These are phyloP conservation scores for Radopholus similis DNA, from an alignment of 1,140 invertebrate species.

Conservation along the genomic window DNA sequence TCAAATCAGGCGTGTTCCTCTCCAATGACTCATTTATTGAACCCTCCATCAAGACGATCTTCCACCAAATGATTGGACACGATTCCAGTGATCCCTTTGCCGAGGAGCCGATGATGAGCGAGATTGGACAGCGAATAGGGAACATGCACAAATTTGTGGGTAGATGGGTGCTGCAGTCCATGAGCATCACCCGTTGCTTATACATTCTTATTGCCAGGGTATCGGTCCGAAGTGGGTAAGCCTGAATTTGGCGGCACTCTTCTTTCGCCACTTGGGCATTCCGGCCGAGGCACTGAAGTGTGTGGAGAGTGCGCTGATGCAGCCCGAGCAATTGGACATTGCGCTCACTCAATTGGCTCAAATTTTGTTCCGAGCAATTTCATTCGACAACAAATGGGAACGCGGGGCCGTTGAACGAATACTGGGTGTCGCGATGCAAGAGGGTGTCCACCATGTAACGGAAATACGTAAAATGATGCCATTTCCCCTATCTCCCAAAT, in stretches of 20 bases:
- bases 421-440: conserved; percentile 10
- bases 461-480: not conserved
- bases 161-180: not conserved
- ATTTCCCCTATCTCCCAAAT: not conserved
- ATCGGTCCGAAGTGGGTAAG: conserved; percentile 20
- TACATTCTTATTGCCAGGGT: not conserved
- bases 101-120: conserved; percentile 4
- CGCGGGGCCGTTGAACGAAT: conserved; percentile 2
- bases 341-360: conserved; percentile 19
- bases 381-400: not conserved
- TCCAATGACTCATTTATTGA: too few relatives aligned
- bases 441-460: conserved; percentile 1
- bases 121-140: conserved; percentile 17
- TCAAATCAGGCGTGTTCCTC: too few relatives aligned
- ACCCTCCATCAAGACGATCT: too few relatives aligned
- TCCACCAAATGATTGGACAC: conserved; percentile 5
- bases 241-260: conserved; percentile 24
- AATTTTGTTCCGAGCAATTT: conserved; percentile 5
- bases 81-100: not conserved
- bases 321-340: conserved; percentile 18
- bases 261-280: conserved; percentile 16
- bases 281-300: conserved; percentile 14
- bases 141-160: conserved; percentile 19
- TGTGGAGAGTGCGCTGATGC: conserved; percentile 3
- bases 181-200: not conserved